These are phyloP conservation scores for Dryobotodes eremita DNA, from an alignment of 2,888 invertebrate genomes.

Conservation along the genomic window DNA sequence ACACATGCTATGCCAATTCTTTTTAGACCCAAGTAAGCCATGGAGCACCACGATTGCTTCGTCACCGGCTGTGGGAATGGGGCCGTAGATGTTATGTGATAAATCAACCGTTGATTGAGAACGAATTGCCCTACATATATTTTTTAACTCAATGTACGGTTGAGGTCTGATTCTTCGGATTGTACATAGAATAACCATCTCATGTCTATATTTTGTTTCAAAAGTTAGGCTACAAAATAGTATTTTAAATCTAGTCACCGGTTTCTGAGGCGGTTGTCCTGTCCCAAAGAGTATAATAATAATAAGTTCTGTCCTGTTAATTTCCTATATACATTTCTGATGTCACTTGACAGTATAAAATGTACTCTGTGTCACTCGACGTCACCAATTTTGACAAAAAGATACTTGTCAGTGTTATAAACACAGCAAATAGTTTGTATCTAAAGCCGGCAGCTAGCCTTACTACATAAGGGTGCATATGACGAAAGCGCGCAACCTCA, in stretches of 20 bases:
- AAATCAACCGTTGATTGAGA: constrained; percentile 49
- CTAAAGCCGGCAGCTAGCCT: neutral
- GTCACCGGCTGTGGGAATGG: constrained; percentile 31
- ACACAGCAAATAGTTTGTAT: constrained; percentile 6
- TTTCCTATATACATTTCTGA: neutral
- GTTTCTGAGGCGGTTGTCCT: neutral
- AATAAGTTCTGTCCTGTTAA: neutral
- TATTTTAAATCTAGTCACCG: neutral
- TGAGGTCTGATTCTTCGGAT: constrained; percentile 20
- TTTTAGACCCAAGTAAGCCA: constrained; percentile 96
- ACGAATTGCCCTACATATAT: constrained; percentile 18
- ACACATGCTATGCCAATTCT: constrained; percentile 96
- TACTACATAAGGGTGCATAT: neutral
- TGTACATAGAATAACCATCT: constrained; percentile 68
- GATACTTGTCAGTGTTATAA: neutral
- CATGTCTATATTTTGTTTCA: constrained; percentile 43
- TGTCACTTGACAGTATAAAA: too few relatives aligned
- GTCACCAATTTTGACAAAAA: neutral
- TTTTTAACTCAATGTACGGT: constrained; percentile 6
- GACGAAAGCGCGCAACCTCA: neutral
- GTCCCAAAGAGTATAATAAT: too few relatives aligned
- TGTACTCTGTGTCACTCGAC: too few relatives aligned
- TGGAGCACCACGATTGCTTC: constrained; percentile 92
- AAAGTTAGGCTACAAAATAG: neutral
- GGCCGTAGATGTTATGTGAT: constrained; percentile 55